Conservation (phyloP, 2,113 vertebrate genomes). For the Struthidea cinerea region DNA sequence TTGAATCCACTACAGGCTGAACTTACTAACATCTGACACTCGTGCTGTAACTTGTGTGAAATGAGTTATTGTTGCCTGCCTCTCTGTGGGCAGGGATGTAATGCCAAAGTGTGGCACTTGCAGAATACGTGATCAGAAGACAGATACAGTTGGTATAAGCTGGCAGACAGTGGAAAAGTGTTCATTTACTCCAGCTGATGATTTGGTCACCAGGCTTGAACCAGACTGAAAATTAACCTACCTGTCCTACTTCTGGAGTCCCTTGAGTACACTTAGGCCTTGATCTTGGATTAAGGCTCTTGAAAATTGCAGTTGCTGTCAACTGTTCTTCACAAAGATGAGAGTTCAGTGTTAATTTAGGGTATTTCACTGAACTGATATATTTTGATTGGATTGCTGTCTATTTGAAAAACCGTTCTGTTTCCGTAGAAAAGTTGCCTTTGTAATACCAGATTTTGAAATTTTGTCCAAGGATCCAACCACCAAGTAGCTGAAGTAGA, state of each 20-base stretch:
- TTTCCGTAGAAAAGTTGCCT: not conserved
- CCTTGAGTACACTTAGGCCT: not conserved
- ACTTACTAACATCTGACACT: not conserved
- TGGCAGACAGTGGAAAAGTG: not conserved
- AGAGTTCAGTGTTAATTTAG: not conserved
- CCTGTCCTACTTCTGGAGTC: not conserved
- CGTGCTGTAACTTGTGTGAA: not conserved
- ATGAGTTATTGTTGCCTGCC: not conserved
- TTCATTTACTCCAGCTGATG: not conserved
- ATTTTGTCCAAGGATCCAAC: not conserved
- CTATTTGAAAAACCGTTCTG: not conserved
- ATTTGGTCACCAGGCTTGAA: not conserved
- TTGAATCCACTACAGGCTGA: not conserved
- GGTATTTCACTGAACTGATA: not conserved
- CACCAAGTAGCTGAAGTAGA: not conserved
- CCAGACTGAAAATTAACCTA: not conserved
- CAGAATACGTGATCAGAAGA: not conserved
- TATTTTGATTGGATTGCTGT: not conserved
- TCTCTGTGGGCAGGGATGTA: not conserved
- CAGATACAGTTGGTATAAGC: not conserved
- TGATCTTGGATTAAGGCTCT: not conserved
- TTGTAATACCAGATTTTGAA: not conserved
- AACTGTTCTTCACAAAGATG: not conserved
- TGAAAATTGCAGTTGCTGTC: not conserved
- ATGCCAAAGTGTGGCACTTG: not conserved